Evolutionary conservation across 1,140 invertebrate genomes (phyloP).

Genomic region (Eriosoma lanigerum): DNA sequence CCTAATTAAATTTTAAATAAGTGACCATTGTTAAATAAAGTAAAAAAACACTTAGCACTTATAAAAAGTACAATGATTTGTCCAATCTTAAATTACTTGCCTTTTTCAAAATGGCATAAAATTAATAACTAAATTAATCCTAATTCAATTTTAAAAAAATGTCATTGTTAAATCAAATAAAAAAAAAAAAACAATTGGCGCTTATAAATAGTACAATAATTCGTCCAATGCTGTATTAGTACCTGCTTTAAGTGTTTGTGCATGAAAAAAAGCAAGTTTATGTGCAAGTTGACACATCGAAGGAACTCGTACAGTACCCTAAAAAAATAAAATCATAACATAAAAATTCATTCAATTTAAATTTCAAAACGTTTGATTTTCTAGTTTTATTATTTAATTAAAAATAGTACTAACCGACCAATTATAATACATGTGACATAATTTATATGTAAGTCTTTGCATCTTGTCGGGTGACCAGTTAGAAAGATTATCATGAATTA

Average conservation of each 20-base stretch:
- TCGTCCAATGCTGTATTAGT: slow-evolving; percentile 59
- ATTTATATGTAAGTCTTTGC: neutral
- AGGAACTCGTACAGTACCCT: slow-evolving; percentile 78
- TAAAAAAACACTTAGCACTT: no score
- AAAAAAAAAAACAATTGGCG: no score
- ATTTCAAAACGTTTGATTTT: neutral
- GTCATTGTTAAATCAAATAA: no score
- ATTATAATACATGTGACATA: slow-evolving; percentile 4
- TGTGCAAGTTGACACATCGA: slow-evolving; percentile 85
- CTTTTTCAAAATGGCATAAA: no score
- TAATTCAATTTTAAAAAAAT: no score
- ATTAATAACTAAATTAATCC: no score
- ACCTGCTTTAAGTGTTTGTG: slow-evolving; percentile 68
- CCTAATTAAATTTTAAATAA: no score
- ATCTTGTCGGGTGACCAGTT: neutral
- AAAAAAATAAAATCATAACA: slow-evolving; percentile 1
- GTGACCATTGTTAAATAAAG: no score
- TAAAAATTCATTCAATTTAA: no score
- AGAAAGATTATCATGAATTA: neutral
- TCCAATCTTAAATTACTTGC: no score
- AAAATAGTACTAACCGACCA: slow-evolving; percentile 7
- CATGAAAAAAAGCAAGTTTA: slow-evolving; percentile 78
- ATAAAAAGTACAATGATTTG: no score
- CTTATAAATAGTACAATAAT: slow-evolving; percentile 63
- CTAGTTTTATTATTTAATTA: neutral